Evolutionary conservation across 2,113 vertebrate genomes (phyloP), one percentile per base, ranked within the genome.

Genomic region (Hystrix cristata): DNA sequence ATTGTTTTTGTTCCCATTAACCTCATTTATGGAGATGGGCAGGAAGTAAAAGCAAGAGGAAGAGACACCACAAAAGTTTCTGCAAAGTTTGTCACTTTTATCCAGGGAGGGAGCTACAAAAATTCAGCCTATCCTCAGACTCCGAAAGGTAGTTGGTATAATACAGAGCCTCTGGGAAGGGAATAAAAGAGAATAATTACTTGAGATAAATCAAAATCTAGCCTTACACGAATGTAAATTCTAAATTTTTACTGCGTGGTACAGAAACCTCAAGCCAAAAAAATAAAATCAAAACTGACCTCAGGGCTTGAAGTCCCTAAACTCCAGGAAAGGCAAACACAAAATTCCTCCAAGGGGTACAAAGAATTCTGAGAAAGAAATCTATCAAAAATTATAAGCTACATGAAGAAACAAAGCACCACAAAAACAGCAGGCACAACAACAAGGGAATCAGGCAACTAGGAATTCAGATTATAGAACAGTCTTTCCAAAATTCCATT

Each of bases 191-290:
- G 60, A 95, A 84, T 48, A 94, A 95, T 71, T 82, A 43, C 16
- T 60, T 88, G 65, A 94, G 48, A 96, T 90, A 95, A 90, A 94
- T 90, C 93, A 94, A 92, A 95, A 76, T 29, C 29, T 38, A 90
- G 76, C 29, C 9, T 85, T 62, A 34, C 76, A 90, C 15, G 93
- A 96, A 96, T 82, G 71, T 79, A 94, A 85, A 94, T 93, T 94
- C 29, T 87, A 91, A 86, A 86, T 31, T 83, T 51, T 91, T 64
- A 69, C 60, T 82, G 67, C 23, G 13, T 92, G 55, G 43, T 27
- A 74, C 67, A 31, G 64, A 94, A 95, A 94, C 55, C 31, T 59
- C 85, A 76, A 67, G 31, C 16, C 48, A 84, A 74, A 90, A 87
- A 82, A 64, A 69, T 51, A 91, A 88, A 86, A 96, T 82, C n/a